A percentile compares a stretch with the other conserved stretches of the same genome.
Conservation (phyloP, 2,888 invertebrate species). For the Agrilus cyanescens region DNA sequence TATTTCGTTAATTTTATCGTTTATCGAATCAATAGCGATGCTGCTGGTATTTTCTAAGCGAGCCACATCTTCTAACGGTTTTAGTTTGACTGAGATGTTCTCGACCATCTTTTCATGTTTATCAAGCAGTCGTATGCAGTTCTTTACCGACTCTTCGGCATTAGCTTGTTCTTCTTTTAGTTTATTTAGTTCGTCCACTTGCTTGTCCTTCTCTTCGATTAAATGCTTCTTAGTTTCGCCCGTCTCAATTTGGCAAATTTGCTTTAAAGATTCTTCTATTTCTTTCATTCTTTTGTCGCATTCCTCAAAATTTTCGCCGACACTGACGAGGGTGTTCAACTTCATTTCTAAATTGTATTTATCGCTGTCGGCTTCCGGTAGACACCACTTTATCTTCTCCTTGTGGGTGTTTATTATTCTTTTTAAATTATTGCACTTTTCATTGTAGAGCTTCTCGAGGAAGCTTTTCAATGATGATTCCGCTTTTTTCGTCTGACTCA, state of each 20-base stretch:
- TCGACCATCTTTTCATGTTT: constrained; percentile 70
- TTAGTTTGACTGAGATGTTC: constrained; percentile 61
- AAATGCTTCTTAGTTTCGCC: constrained; percentile 56
- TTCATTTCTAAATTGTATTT: constrained; percentile 89
- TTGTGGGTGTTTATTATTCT: constrained; percentile 68
- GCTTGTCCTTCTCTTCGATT: constrained; percentile 55
- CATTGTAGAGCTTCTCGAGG: constrained; percentile 76
- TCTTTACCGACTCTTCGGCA: constrained; percentile 55
- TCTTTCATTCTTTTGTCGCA: constrained; percentile 55
- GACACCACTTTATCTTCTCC: constrained; percentile 87
- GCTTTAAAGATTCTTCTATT: constrained; percentile 56
- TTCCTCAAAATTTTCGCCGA: constrained; percentile 59
- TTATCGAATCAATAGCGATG: constrained; percentile 54
- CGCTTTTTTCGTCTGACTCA: constrained; percentile 70
- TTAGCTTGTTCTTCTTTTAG: constrained; percentile 55
- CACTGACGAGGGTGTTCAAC: constrained; percentile 64
- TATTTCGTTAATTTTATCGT: constrained; percentile 57
- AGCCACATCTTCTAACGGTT: constrained; percentile 65
- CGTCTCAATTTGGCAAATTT: constrained; percentile 61
- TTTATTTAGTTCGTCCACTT: constrained; percentile 58
- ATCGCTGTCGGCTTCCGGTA: constrained; percentile 79
- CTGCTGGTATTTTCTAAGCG: constrained; percentile 62
- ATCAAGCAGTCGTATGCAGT: constrained; percentile 65
- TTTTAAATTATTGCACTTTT: constrained; percentile 70
- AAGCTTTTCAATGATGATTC: constrained; percentile 66